Percentiles rank a stretch among this genome's conserved stretches.
These are phyloP conservation scores for Oxygymnocypris stewartii DNA, from an alignment of 2,113 vertebrate species.

Conservation along the genomic window DNA sequence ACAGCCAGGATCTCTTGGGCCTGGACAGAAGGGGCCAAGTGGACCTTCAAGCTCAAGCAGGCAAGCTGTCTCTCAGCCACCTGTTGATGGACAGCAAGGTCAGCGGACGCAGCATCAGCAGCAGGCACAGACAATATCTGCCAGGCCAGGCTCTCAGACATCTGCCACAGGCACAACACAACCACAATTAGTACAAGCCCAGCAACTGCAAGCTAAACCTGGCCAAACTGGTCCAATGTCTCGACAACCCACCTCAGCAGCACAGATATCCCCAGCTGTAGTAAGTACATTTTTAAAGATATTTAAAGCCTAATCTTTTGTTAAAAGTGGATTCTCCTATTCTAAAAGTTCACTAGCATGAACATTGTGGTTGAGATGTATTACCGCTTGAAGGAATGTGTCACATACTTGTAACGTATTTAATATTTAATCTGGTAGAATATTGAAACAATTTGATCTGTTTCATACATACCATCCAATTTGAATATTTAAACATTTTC, in stretches of 20 bases:
- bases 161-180: slow-evolving; percentile 54
- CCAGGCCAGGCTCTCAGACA: slow-evolving; percentile 69
- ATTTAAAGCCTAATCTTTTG: not conserved
- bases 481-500: not conserved
- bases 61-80: slow-evolving; percentile 46
- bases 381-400: not conserved
- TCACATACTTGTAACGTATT: not conserved
- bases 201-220: slow-evolving; percentile 70
- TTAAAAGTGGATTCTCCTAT: not conserved
- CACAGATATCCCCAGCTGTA: slow-evolving; percentile 61
- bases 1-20: slow-evolving; percentile 56
- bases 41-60: slow-evolving; percentile 69
- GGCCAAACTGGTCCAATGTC: slow-evolving; percentile 67
- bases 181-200: slow-evolving; percentile 72
- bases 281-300: slow-evolving; percentile 32
- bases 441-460: not conserved
- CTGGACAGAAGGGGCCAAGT: slow-evolving; percentile 60
- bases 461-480: not conserved
- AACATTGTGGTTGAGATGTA: not conserved
- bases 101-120: slow-evolving; percentile 75
- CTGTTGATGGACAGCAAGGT: slow-evolving; percentile 52
- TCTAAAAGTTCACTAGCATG: not conserved
- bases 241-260: slow-evolving; percentile 58
- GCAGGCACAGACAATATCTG: slow-evolving; percentile 69
- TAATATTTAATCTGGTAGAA: not conserved